Evolutionary conservation across 2,888 invertebrate species (phyloP), one percentile per base, ranked within the genome.

Genomic region (Iphiclides podalirius): DNA sequence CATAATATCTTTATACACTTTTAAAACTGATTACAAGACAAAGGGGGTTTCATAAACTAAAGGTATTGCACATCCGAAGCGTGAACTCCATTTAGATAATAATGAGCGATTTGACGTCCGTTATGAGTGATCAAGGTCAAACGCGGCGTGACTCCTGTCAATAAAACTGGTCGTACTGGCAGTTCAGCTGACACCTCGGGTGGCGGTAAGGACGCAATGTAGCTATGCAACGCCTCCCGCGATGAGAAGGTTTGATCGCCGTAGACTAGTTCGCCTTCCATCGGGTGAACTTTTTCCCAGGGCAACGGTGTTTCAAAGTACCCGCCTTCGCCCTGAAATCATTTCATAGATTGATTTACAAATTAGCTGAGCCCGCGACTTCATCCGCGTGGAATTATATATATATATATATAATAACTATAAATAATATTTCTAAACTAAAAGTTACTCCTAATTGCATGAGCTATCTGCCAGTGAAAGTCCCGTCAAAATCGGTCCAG

Each of bases 281-380:
- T 55, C 0, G 64, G 48, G 26, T 68, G 59, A 0, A 72, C 8
- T 0, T 63, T 47, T 33, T 56, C 49, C 88, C 88, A 88, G 0
- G 74, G 61, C 1, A 60, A 49, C 0, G 68, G 38, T 0, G 83
- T 86, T 44, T 78, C 77, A 70, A 88, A 85, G 72, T 85, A 88
- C 0, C 88, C 88, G 48, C 86, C 81, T 33, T 76, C 76, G n/a
- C 87, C 84, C 83, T 86, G 68, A 0, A 51, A 57, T 26, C n/a
- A n/a, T n/a, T n/a, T n/a, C n/a, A n/a, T n/a, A n/a, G n/a, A n/a
- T n/a, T n/a, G n/a, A n/a, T n/a, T n/a, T n/a, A n/a, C n/a, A n/a
- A n/a, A n/a, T n/a, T n/a, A n/a, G n/a, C n/a, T n/a, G n/a, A n/a
- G n/a, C n/a, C n/a, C n/a, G n/a, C n/a, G n/a, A n/a, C n/a, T n/a